A percentile compares a stretch with the other conserved stretches of the same genome.
Conservation (phyloP, 2,888 invertebrate species). For the Thymelicus lineola region DNA sequence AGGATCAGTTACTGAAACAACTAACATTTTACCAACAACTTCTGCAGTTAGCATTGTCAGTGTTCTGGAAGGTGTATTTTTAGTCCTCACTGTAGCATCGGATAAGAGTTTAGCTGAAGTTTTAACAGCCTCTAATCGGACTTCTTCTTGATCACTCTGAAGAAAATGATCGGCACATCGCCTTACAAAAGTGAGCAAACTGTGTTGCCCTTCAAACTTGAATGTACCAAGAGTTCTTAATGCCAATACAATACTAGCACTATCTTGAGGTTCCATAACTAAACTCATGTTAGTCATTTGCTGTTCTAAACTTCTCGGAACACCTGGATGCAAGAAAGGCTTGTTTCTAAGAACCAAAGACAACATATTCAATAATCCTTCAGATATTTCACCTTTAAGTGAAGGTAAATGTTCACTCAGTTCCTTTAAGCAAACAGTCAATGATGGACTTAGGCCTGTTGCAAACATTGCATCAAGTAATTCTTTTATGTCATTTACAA, state of each 20-base stretch:
- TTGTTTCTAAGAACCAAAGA: conserved; percentile 96
- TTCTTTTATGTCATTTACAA: conserved; percentile 91
- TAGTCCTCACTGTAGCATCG: conserved; percentile 89
- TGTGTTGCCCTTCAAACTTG: conserved; percentile 95
- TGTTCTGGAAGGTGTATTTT: conserved; percentile 90
- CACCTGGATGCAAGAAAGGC: conserved; percentile 92
- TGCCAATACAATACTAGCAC: conserved; percentile 94
- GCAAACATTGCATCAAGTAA: conserved; percentile 96
- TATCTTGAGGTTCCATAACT: conserved; percentile 88
- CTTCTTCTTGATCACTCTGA: conserved; percentile 95
- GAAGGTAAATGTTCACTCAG: conserved; percentile 94
- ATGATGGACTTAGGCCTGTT: conserved; percentile 94
- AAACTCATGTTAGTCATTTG: conserved; percentile 77
- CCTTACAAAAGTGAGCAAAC: conserved; percentile 95
- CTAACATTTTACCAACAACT: conserved; percentile 95
- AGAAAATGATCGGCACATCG: conserved; percentile 97
- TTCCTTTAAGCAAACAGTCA: conserved; percentile 96
- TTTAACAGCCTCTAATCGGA: conserved; percentile 95
- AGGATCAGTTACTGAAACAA: conserved; percentile 97
- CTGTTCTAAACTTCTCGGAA: conserved; percentile 87
- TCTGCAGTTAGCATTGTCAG: conserved; percentile 93
- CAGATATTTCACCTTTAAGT: conserved; percentile 95
- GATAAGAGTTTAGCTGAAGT: conserved; percentile 96
- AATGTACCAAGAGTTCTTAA: conserved; percentile 95
- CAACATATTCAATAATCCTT: conserved; percentile 95